Evolutionary conservation across 2,888 invertebrate species (phyloP), one percentile per base, ranked within the genome.

Genomic region (Hemithea aestivaria): DNA sequence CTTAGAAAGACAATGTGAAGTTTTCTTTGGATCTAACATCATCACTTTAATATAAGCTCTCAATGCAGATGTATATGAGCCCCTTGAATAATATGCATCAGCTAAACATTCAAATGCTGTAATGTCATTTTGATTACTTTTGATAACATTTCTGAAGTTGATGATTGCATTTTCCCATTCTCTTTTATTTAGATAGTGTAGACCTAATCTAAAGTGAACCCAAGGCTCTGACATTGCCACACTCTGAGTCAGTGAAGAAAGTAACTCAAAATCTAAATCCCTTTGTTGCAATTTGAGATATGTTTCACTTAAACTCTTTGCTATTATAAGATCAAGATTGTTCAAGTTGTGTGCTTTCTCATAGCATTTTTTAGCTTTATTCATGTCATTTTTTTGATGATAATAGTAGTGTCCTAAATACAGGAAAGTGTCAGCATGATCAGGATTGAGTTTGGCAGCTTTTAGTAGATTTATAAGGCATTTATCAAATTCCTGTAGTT

Each of bases 31-130:
- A 50, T 90, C 88, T 40, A 96, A 72, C 63, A 92, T 90, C 27
- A 92, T 87, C 7, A 93, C 93, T 80, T 92, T 92, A 51, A 93
- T 91, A 72, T 95, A 97, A 21, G 95, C 96, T 68, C 93, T 94
- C 40, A 96, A 81, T n/a, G 97, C 95, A 5, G 97, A 95, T 27
- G 92, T 93, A 65, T 92, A 94, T n/a, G 97, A 95, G 1, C 97
- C 97, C 53, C 96, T 88, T n/a, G 91, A 90, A 58, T 92, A 90
- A 74, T 97, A 97, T 0, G 96, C 95, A 87, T 97, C 97, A 23
- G 94, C 97, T 52, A 98, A 81, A 50, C 94, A 93, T 77, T 97
- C 96, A 94, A 96, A 96, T 52, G 93, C 90, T 53, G 87, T 92
- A 88, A 91, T 89, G 74, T 96, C 92, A 45, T 85, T 87, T 6